Conservation (phyloP, 2,113 vertebrate genomes). For the Lethenteron reissneri region DNA sequence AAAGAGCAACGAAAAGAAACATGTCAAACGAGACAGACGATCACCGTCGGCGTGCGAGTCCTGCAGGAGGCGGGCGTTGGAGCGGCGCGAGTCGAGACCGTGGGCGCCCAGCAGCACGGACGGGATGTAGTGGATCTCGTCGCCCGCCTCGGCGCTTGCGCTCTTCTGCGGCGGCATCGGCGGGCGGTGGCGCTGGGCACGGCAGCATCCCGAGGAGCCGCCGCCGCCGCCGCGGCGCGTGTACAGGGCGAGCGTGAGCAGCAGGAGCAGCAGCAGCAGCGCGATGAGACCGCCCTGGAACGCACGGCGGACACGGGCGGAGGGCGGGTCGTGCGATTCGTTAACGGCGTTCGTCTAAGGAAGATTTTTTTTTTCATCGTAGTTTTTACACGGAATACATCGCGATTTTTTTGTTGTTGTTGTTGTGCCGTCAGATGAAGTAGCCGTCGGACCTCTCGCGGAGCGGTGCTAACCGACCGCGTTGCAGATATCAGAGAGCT, state of each 20-base stretch:
- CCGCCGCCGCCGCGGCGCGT: conserved; percentile 75
- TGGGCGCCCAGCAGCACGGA: conserved; percentile 73
- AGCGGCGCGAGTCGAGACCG: conserved; percentile 50
- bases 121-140: conserved; percentile 96
- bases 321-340: no score
- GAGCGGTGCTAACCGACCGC: no score
- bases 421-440: no score
- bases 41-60: neutral
- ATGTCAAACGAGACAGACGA: no score
- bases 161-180: conserved; percentile 52
- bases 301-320: neutral
- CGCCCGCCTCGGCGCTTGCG: conserved; percentile 82
- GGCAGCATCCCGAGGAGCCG: conserved; percentile 20
- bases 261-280: conserved; percentile 57
- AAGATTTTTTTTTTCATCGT: no score
- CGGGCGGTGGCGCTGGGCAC: neutral
- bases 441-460: no score
- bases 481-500: no score
- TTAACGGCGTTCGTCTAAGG: no score
- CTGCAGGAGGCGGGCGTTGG: conserved; percentile 32
- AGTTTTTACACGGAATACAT: no score
- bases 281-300: conserved; percentile 77
- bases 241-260: conserved; percentile 71
- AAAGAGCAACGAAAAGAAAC: no score
- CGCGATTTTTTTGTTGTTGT: no score